Evolutionary conservation across 2,113 vertebrate species (phyloP).

Genomic region (Athene noctua): DNA sequence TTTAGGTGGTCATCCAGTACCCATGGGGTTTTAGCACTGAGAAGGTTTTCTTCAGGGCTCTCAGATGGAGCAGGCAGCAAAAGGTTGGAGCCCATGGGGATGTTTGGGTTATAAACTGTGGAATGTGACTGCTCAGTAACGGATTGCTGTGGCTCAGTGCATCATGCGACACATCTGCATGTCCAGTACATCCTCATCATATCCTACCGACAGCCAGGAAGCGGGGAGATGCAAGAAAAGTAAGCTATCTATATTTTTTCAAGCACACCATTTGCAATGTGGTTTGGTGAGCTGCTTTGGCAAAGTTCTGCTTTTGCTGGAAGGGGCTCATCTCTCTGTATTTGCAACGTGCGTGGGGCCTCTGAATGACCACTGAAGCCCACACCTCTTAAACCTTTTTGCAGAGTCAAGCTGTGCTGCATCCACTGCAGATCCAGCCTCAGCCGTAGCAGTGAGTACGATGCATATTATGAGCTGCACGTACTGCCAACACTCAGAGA

Average conservation of each 20-base stretch:
- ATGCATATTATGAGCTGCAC: neutral
- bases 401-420: neutral
- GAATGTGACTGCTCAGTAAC: neutral
- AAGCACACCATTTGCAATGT: neutral
- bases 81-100: neutral
- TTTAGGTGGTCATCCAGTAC: neutral
- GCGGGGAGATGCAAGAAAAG: neutral
- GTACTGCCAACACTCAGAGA: neutral
- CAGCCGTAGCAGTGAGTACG: neutral
- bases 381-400: neutral
- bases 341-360: accelerated
- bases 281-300: neutral
- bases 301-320: neutral
- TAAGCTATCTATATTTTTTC: neutral
- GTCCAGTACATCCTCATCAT: neutral
- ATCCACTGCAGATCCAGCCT: neutral
- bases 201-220: neutral
- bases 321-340: neutral
- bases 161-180: neutral
- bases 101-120: neutral
- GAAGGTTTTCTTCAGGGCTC: neutral
- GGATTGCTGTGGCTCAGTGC: neutral
- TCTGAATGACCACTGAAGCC: neutral
- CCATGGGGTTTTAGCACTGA: accelerated
- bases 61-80: neutral